Evolutionary conservation across 2,797 vertebrate genomes (phyloP).

Genomic region (Cirrhinus mrigala): DNA sequence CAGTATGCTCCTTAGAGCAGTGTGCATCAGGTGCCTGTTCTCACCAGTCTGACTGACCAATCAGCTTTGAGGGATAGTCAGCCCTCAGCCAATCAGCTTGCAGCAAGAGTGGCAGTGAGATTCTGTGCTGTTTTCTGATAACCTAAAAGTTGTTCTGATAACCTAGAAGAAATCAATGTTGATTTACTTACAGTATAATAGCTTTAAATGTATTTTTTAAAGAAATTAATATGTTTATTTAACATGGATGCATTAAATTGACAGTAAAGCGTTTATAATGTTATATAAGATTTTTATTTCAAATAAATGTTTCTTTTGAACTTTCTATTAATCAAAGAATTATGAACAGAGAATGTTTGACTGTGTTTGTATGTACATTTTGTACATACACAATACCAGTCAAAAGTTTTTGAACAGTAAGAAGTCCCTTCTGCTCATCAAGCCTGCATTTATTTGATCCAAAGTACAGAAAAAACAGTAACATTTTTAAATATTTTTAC

Average conservation of each 20-base stretch:
- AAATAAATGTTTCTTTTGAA: background rate
- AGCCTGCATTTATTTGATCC: too few relatives aligned
- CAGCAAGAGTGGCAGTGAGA: conserved; percentile 49
- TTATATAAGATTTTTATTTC: background rate
- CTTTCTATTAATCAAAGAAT: background rate
- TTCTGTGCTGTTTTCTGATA: conserved; percentile 48
- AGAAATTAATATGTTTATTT: background rate
- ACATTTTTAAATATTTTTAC: too few relatives aligned
- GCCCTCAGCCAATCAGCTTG: conserved; percentile 68
- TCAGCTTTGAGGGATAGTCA: conserved; percentile 63
- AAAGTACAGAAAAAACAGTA: too few relatives aligned
- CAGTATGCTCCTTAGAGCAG: conserved; percentile 34
- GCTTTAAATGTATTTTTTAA: too few relatives aligned
- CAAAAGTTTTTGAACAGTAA: too few relatives aligned
- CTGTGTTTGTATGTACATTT: too few relatives aligned
- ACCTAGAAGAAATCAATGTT: conserved; percentile 15
- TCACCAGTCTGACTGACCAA: conserved; percentile 40
- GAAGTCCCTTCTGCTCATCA: too few relatives aligned
- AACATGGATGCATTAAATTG: background rate
- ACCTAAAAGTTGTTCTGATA: conserved; percentile 47
- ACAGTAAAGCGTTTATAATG: background rate
- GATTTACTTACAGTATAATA: background rate
- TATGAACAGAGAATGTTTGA: background rate
- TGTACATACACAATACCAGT: too few relatives aligned
- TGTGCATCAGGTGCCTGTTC: conserved; percentile 33